Evolutionary conservation across 2,113 vertebrate species (phyloP), one percentile per base, ranked within the genome.

Genomic region (Taurulus bubalis): DNA sequence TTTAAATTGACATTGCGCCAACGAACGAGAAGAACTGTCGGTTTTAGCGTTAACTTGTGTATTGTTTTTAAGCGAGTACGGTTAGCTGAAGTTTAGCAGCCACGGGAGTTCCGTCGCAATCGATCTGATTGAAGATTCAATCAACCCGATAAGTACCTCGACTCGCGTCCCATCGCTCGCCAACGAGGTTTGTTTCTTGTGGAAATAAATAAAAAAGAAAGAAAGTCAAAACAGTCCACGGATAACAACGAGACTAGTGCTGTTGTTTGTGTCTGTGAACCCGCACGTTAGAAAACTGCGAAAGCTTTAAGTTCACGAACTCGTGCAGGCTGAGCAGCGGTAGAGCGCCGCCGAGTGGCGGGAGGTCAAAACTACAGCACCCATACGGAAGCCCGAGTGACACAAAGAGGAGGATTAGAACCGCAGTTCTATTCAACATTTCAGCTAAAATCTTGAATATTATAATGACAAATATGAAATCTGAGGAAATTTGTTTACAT

Each of bases 81-180:
- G 42, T 15, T 18, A n/a, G 11, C 12, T 55, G n/a, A 11, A 49
- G 47, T 49, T 49, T 49, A 49, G 47, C 47, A 8, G 47, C 18
- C 47, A 7, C 47, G 6, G 18, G 47, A 49, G 16, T 49, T 49
- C 42, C 42, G 42, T 45, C 42, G 15, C 42, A 45, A 45, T 45
- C 42, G 42, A 45, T 15, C 42, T 3, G 42, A 45, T 45, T 1
- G 36, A 9, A 38, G 36, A 4, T 45, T 49, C 20, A 36, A 68
- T 15, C 26, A 8, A 6, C 24, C 0, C 0, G 0, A 28, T 53
- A 47, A 18, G 26, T 49, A 95, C 95, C 95, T 92, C 8, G 94
- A 95, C 72, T 95, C 95, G 0, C 95, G 92, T 16, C 94, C 94
- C 95, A 95, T 94, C 30, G 8, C 8, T 49, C 30, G 0, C 40